Evolutionary conservation across 2,888 invertebrate species (phyloP).

Genomic region (Pyrrhia umbra): DNA sequence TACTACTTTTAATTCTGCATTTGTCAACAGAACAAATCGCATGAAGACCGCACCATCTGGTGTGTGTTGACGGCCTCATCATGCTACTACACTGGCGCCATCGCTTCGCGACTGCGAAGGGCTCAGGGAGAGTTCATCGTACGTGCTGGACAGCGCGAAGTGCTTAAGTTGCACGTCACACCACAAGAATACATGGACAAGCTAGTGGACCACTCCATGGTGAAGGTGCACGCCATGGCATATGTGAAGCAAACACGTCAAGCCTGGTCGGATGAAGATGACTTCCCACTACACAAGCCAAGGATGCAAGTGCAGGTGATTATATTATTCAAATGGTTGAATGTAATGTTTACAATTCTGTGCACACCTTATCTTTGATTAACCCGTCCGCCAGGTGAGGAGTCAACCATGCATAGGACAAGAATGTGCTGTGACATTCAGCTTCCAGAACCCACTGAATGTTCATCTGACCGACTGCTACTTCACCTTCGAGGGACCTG

Average conservation of each 20-base stretch:
- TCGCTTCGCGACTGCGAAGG: constrained; percentile 91
- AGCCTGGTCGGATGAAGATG: constrained; percentile 93
- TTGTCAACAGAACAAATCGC: constrained; percentile 89
- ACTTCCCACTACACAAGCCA: constrained; percentile 93
- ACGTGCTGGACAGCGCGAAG: constrained; percentile 91
- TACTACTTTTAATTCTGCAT: background rate
- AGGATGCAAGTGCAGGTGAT: constrained; percentile 91
- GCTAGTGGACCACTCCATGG: constrained; percentile 92
- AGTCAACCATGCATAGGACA: constrained; percentile 88
- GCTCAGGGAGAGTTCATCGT: constrained; percentile 91
- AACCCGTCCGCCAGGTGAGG: constrained; percentile 75
- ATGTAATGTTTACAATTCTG: constrained; percentile 1
- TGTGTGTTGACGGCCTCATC: constrained; percentile 91
- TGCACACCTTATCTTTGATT: background rate
- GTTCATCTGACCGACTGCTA: constrained; percentile 91
- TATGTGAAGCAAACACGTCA: constrained; percentile 93
- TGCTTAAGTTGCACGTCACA: constrained; percentile 90
- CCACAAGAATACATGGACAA: constrained; percentile 93
- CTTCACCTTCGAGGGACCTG: constrained; percentile 93
- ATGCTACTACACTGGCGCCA: constrained; percentile 93
- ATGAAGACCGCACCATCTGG: constrained; percentile 91
- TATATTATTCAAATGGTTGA: background rate
- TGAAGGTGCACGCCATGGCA: constrained; percentile 93
- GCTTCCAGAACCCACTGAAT: constrained; percentile 92
- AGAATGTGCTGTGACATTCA: constrained; percentile 89